phyloP scores from a whole-genome alignment of 2,797 vertebrate genomes.

The Pseudopleuronectes americanus region DNA sequence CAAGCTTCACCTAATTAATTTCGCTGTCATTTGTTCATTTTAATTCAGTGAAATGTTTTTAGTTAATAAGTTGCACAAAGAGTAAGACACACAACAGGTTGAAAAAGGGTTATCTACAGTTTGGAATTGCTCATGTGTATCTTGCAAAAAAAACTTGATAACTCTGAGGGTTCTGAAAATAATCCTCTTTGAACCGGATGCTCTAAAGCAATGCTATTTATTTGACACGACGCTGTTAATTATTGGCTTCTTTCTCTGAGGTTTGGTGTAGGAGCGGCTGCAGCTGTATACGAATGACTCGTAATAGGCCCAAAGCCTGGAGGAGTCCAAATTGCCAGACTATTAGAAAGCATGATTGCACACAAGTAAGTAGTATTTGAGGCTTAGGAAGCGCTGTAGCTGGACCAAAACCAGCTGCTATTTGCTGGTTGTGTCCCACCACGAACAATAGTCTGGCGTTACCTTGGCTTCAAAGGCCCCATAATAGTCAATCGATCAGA shows the following conservation, averaged over 20 bases:
- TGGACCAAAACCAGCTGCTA: slow-evolving; percentile 73
- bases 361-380: slow-evolving; percentile 74
- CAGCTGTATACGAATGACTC: slow-evolving; percentile 39
- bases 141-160: no score
- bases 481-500: slow-evolving; percentile 86
- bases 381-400: slow-evolving; percentile 67
- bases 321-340: slow-evolving; percentile 73
- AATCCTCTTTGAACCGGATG: not conserved
- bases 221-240: slow-evolving; percentile 11
- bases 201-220: not conserved
- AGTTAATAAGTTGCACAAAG: no score
- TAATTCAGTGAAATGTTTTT: no score
- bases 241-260: slow-evolving; percentile 1
- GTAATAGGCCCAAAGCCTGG: slow-evolving; percentile 47
- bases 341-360: slow-evolving; percentile 77
- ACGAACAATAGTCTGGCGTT: slow-evolving; percentile 77
- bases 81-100: no score
- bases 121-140: no score
- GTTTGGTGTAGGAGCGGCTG: not conserved
- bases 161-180: no score
- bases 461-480: slow-evolving; percentile 80
- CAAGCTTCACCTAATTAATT: no score
- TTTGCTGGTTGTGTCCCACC: slow-evolving; percentile 74
- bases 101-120: no score
- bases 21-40: no score